A percentile compares a stretch with the other conserved stretches of the same genome.
These are phyloP conservation scores for Suncus etruscus DNA, from an alignment of 2,113 vertebrate species.

Conservation along the genomic window DNA sequence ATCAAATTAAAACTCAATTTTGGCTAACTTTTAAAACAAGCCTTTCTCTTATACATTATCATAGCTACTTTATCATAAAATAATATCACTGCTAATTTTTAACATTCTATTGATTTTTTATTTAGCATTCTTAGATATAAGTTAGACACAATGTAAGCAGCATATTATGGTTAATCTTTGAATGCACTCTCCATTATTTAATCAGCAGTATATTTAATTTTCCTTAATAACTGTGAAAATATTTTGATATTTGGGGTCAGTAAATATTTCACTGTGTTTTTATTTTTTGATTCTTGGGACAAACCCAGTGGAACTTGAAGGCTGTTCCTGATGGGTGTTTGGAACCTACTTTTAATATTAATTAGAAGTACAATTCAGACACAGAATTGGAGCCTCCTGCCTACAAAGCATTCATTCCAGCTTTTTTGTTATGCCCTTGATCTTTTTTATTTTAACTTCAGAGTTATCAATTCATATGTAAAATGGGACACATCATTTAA, in stretches of 20 bases:
- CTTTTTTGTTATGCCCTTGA: neutral
- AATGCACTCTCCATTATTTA: neutral
- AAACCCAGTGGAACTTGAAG: too few species aligned
- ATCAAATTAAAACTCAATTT: neutral
- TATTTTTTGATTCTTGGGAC: too few species aligned
- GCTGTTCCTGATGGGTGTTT: too few species aligned
- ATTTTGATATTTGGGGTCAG: neutral
- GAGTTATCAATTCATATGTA: neutral
- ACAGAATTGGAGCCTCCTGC: too few species aligned
- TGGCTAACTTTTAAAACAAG: neutral
- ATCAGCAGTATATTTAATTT: neutral
- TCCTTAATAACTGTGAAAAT: neutral
- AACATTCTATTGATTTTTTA: neutral
- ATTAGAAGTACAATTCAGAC: too few species aligned
- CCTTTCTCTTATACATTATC: neutral
- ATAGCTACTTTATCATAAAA: neutral
- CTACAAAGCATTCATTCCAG: too few species aligned
- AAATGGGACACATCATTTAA: conserved; percentile 3
- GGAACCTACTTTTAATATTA: too few species aligned
- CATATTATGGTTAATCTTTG: neutral
- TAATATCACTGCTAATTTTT: neutral
- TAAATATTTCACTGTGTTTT: neutral
- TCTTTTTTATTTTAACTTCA: conserved; percentile 15
- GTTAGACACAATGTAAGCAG: neutral
- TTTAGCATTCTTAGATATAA: neutral